These are phyloP conservation scores for Camponotus vicinus DNA, from an alignment of 1,140 invertebrate genomes.

Conservation along the genomic window DNA sequence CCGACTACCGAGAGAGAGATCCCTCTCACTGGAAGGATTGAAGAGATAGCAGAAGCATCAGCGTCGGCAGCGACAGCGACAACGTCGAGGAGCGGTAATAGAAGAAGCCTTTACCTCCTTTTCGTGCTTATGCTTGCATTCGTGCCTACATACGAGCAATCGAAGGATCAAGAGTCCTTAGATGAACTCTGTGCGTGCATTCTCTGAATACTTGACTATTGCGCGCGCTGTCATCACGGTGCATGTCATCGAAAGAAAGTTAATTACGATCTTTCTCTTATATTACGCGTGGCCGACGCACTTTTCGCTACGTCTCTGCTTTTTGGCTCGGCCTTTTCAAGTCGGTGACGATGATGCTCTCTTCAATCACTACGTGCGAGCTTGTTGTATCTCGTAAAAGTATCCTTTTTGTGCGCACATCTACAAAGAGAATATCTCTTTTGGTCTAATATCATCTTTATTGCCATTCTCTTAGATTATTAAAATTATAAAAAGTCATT, in stretches of 20 bases:
- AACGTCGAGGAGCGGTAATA: slow-evolving; percentile 66
- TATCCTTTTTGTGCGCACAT: not conserved
- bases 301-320: not conserved
- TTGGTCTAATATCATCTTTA: not conserved
- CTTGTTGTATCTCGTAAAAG: not conserved
- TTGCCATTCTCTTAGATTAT: not conserved
- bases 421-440: not conserved
- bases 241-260: slow-evolving; percentile 49
- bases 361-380: not conserved
- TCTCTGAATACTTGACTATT: slow-evolving; percentile 36
- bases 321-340: slow-evolving; percentile 11
- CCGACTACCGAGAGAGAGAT: slow-evolving; percentile 67
- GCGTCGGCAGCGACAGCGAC: slow-evolving; percentile 66
- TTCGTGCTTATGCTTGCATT: slow-evolving; percentile 46
- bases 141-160: slow-evolving; percentile 65
- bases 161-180: slow-evolving; percentile 72
- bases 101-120: slow-evolving; percentile 53
- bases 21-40: slow-evolving; percentile 65
- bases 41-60: slow-evolving; percentile 66
- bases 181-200: slow-evolving; percentile 35
- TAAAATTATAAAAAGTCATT: not conserved
- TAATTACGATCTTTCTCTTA: slow-evolving; percentile 61
- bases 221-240: slow-evolving; percentile 3
- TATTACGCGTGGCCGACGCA: slow-evolving; percentile 5
- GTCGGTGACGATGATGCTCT: not conserved